Evolutionary conservation across 2,888 invertebrate genomes (phyloP).

Genomic region (Maniola hyperantus): DNA sequence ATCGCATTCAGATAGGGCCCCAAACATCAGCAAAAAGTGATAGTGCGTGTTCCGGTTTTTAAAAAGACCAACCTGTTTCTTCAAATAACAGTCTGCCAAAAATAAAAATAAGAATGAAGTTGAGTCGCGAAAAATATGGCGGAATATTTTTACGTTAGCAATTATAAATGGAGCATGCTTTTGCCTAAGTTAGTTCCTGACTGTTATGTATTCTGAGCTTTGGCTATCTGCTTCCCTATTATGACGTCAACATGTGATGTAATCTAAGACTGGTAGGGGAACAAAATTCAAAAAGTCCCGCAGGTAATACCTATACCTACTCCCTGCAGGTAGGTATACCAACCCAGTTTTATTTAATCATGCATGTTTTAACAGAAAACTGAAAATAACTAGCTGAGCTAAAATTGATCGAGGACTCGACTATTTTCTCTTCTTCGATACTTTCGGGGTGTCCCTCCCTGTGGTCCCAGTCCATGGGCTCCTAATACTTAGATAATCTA

Average conservation of each 20-base stretch:
- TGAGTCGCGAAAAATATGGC: not conserved
- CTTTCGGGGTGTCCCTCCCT: too few relatives aligned
- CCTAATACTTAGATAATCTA: not conserved
- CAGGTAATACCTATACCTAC: too few relatives aligned
- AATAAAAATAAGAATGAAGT: slow-evolving; percentile 4
- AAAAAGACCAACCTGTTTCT: slow-evolving; percentile 8
- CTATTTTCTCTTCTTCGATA: too few relatives aligned
- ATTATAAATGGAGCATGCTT: not conserved
- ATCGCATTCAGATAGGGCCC: not conserved
- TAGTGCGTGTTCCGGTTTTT: slow-evolving; percentile 13
- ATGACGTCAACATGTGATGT: not conserved
- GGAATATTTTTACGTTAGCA: not conserved
- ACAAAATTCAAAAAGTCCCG: too few relatives aligned
- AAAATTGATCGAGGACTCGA: too few relatives aligned
- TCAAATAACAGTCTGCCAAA: not conserved
- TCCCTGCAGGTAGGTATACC: too few relatives aligned
- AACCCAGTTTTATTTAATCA: too few relatives aligned
- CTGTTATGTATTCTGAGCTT: too few relatives aligned
- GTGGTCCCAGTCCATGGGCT: not conserved
- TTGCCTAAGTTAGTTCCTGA: too few relatives aligned
- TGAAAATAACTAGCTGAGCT: too few relatives aligned
- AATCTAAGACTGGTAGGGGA: too few relatives aligned
- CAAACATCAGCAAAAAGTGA: slow-evolving; percentile 4
- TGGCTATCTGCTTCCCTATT: not conserved
- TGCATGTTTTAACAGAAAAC: too few relatives aligned